Evolutionary conservation across 92 coral and sea anemone species (phyloP), one percentile per base, ranked within the genome.

Genomic region (Epizoanthus ramosus): DNA sequence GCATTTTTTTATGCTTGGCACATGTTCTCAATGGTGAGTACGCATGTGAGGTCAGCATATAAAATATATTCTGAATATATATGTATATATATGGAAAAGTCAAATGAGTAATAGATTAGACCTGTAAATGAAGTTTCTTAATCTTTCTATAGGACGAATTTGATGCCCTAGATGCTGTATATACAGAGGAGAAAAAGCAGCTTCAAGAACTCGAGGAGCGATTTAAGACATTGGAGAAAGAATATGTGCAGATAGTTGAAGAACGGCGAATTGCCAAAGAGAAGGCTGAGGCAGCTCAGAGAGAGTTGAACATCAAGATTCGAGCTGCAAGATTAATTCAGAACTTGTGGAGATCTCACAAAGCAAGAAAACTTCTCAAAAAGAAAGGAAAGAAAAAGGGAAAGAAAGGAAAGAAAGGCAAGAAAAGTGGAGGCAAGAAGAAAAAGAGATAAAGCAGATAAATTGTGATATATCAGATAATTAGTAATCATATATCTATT

Each of bases 281-380:
- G 85, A 96, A 92, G 58, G 99, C 99, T 0, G 98, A 94, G 71
- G 93, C 98, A 0, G 99, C 99, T 0, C 94, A 96, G 57, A 86
- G 93, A 63, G 97, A 92, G 21, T 75, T 96, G 18, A 93, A 96
- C 83, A 74, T 95, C 69, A 94, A 96, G 75, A 92, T 96, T 75
- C 95, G 98, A 39, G 99, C 99, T 3, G 99, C 99, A 17, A 92
- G 89, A 59, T 79, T 96, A 23, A 90, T 96, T 10, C 99, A 96
- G 79, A 88, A 98, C 31, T 89, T 96, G 68, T 96, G 99, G 99
- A 90, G 99, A 14, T 95, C 99, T 43, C 94, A 94, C 80, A 94
- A 84, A 83, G 98, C 99, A 12, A 92, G 98, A 73, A 96, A 96
- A 57, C 88, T 84, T 64, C 94, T 94, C 16, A 96, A 96, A 80